Conservation (phyloP, 2,888 invertebrate species). For the Phrixothrix hirtus region DNA sequence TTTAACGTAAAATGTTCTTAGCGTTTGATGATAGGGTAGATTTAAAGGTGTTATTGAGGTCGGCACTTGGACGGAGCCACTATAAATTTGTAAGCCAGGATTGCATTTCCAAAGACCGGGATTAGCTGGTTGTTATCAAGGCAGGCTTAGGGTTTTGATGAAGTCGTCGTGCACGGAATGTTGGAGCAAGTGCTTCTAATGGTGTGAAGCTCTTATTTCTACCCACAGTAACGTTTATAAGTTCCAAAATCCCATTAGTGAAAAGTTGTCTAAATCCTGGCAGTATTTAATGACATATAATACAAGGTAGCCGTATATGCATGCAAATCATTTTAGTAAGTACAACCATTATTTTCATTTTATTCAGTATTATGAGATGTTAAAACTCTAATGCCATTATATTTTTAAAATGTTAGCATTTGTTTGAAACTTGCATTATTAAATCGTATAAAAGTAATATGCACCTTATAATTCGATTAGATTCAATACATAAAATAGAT, state of each 20-base stretch:
- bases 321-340: slow-evolving; percentile 20
- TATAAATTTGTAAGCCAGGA: slow-evolving; percentile 49
- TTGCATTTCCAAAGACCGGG: slow-evolving; percentile 49
- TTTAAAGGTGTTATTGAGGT: slow-evolving; percentile 44
- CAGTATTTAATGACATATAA: slow-evolving; percentile 22
- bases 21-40: slow-evolving; percentile 32
- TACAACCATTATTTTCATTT: too few species aligned
- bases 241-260: slow-evolving; percentile 27
- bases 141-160: slow-evolving; percentile 51
- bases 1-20: slow-evolving; percentile 33
- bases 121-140: slow-evolving; percentile 52
- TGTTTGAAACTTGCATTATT: too few species aligned
- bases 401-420: too few species aligned
- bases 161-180: slow-evolving; percentile 51
- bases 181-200: slow-evolving; percentile 47
- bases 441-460: too few species aligned
- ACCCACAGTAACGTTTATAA: slow-evolving; percentile 24
- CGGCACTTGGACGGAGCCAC: slow-evolving; percentile 43
- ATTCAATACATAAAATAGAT: too few species aligned
- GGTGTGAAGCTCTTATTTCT: slow-evolving; percentile 34
- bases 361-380: too few species aligned
- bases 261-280: slow-evolving; percentile 29
- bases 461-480: too few species aligned
- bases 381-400: too few species aligned
- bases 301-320: slow-evolving; percentile 16